Percentiles rank a stretch among this genome's conserved stretches.
These are phyloP conservation scores for Protonemura montana DNA, from an alignment of 2,888 invertebrate genomes.

Conservation along the genomic window DNA sequence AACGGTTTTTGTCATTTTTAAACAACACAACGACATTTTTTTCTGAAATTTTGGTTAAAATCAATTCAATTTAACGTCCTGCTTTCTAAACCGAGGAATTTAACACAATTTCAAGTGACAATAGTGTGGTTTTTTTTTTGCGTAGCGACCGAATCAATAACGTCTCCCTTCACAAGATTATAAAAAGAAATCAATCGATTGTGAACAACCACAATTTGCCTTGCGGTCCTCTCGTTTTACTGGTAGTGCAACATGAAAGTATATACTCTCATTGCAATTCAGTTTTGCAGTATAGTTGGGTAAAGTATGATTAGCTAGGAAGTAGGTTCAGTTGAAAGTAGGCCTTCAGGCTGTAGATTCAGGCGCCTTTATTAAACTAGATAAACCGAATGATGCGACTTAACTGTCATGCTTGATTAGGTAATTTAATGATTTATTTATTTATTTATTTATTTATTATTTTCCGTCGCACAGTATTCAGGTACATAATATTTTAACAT, in stretches of 20 bases:
- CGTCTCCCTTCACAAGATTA: background rate
- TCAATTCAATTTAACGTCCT: background rate
- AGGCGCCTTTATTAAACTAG: background rate
- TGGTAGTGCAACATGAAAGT: background rate
- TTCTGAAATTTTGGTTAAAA: background rate
- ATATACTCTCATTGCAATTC: background rate
- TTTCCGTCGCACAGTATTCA: too few species aligned
- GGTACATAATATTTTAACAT: too few species aligned
- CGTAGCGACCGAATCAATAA: background rate
- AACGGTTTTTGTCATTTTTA: too few species aligned
- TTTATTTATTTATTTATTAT: too few species aligned
- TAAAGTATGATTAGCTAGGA: background rate
- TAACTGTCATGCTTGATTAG: background rate
- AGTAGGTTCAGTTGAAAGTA: background rate
- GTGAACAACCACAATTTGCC: background rate
- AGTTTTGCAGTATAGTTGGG: background rate
- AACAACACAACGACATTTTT: too few species aligned
- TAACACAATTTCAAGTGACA: background rate
- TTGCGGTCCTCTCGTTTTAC: background rate
- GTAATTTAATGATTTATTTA: background rate
- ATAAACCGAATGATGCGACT: background rate
- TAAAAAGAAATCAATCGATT: background rate
- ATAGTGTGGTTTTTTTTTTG: background rate
- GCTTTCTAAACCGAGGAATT: background rate
- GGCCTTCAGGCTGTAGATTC: background rate